Evolutionary conservation across 2,888 invertebrate species (phyloP).

Genomic region (Noctuana brunneofusca): DNA sequence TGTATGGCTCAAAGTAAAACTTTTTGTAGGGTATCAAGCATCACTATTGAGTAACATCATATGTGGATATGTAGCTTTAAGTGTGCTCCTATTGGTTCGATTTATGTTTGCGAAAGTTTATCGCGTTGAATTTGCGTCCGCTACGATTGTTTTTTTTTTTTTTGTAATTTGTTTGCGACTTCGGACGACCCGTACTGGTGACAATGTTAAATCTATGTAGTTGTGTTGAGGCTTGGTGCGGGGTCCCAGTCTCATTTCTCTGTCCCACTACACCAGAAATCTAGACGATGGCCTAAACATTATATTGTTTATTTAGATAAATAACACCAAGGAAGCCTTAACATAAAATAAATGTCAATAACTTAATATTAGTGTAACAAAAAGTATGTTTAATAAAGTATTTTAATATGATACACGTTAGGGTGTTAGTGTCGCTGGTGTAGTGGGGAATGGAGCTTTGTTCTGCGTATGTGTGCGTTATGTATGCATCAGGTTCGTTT

Average conservation of each 20-base stretch:
- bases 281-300: conserved; percentile 21
- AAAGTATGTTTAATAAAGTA: conserved; percentile 22
- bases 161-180: conserved; percentile 46
- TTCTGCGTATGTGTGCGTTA: conserved; percentile 35
- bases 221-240: conserved; percentile 17
- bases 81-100: conserved; percentile 23
- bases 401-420: conserved; percentile 13
- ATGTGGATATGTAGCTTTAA: conserved; percentile 27
- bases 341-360: conserved; percentile 18
- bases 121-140: conserved; percentile 53
- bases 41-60: conserved; percentile 34
- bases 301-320: conserved; percentile 17
- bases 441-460: conserved; percentile 18
- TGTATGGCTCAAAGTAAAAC: conserved; percentile 32
- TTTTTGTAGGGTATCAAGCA: conserved; percentile 28
- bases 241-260: conserved; percentile 9
- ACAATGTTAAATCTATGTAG: conserved; percentile 13
- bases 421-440: conserved; percentile 8
- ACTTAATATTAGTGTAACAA: conserved; percentile 23
- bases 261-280: conserved; percentile 17
- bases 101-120: conserved; percentile 24
- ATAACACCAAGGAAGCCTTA: conserved; percentile 30
- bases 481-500: conserved; percentile 35
- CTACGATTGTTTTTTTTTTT: conserved; percentile 39
- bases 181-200: conserved; percentile 24